Evolutionary conservation across 2,113 vertebrate genomes (phyloP), one percentile per base, ranked within the genome.

Genomic region (Circaetus cinerascens): DNA sequence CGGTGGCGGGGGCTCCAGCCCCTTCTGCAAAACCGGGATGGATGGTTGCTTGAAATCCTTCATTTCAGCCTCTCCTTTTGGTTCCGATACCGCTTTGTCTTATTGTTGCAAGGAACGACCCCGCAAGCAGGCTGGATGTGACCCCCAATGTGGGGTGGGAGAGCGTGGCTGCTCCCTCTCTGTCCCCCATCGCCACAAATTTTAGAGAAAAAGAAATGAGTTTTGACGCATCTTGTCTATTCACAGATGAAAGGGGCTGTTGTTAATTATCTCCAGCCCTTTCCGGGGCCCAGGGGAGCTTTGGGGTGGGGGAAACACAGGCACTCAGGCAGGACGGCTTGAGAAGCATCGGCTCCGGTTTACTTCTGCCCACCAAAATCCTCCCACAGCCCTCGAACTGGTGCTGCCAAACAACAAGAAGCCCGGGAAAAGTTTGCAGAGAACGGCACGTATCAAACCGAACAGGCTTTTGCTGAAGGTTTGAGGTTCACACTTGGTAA

Each of bases 311-410:
- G 55, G 27, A 68, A 73, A 62, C 34, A 30, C 63, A 43, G 12
- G 10, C 4, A 36, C 11, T 4, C 36, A n/a, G 43, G 21, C 66
- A 34, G 59, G 26, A 53, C 1, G 1, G 43, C 29, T 8, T 17
- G 68, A 72, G 32, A 74, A 9, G 10, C 40, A 41, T 38, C 0
- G 0, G 15, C 80, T 63, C 60, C 0, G 1, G 1, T 29, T 64
- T 69, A 32, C n/a, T 62, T 38, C 68, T 68, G 63, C 60, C n/a
- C 63, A 69, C 41, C 68, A 38, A 46, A 77, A 60, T 4, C 55
- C 41, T n/a, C 17, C n/a, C 25, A 8, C n/a, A 71, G 60, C 11
- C 36, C 50, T 34, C 9, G 1, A 64, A 57, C 13, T 51, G 26
- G 10, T 15, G 50, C 5, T 13, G 13, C 2, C 51, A 41, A 59